phyloP scores from a whole-genome alignment of 1,140 invertebrate species.

The Paralvinella palmiformis region DNA sequence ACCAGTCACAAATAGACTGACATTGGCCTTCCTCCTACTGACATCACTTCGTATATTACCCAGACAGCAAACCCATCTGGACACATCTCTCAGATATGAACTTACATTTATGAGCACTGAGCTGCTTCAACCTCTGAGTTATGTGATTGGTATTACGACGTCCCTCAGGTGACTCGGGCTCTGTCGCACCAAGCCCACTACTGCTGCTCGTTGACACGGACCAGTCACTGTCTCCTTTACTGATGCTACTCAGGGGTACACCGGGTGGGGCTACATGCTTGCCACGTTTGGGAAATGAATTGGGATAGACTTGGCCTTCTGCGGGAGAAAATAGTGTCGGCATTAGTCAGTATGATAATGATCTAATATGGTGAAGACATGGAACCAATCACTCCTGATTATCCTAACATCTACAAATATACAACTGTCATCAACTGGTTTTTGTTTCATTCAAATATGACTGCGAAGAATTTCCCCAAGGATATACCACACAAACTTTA shows the following conservation, averaged over 20 bases:
- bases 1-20: not conserved
- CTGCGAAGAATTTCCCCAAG: no score
- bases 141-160: not conserved
- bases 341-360: no score
- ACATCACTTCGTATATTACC: not conserved
- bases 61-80: not conserved
- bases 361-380: no score
- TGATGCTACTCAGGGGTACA: not conserved
- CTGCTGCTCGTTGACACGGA: constrained; percentile 5
- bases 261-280: not conserved
- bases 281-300: constrained; percentile 3
- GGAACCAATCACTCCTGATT: no score
- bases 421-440: no score
- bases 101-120: constrained; percentile 10
- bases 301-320: constrained; percentile 17
- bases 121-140: constrained; percentile 1
- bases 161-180: not conserved
- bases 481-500: no score
- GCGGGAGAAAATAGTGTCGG: no score
- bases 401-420: no score
- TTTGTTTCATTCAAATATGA: no score
- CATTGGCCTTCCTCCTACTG: not conserved
- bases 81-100: not conserved
- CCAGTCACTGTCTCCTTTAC: not conserved
- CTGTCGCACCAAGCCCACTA: not conserved